Evolutionary conservation across 37 sponge, comb jelly and placozoan species (phyloP).

Genomic region (Mnemiopsis leidyi): DNA sequence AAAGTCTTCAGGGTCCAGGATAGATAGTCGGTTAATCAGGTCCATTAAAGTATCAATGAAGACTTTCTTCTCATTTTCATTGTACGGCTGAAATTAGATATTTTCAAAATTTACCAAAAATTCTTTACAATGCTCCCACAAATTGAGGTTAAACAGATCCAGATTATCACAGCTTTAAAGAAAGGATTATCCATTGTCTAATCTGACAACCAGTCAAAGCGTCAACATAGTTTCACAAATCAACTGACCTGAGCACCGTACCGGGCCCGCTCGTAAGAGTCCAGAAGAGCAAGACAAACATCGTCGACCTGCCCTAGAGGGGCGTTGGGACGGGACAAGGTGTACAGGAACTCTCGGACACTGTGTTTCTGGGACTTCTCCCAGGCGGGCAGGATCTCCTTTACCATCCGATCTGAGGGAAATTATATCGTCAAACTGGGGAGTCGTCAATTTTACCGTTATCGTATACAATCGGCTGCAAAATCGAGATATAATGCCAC

Average conservation of each 20-base stretch:
- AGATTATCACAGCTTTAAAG: too few species aligned
- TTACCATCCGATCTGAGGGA: slow-evolving; percentile 27
- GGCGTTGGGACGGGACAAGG: slow-evolving; percentile 28
- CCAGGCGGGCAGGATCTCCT: slow-evolving; percentile 31
- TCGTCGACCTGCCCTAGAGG: slow-evolving; percentile 55
- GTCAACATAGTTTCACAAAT: too few species aligned
- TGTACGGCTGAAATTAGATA: slow-evolving; percentile 41
- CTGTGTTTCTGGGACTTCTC: not conserved
- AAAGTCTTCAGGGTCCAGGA: slow-evolving; percentile 42
- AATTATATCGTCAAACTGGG: not conserved
- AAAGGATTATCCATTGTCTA: too few species aligned
- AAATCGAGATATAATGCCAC: too few species aligned
- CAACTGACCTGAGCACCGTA: slow-evolving; percentile 57
- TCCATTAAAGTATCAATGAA: slow-evolving; percentile 62
- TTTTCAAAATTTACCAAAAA: not conserved
- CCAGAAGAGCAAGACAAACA: slow-evolving; percentile 42
- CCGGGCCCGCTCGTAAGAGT: slow-evolving; percentile 34
- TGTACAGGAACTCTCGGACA: slow-evolving; percentile 55
- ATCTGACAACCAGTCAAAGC: too few species aligned
- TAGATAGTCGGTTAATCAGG: slow-evolving; percentile 61
- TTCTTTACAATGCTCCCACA: too few species aligned
- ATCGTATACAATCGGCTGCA: too few species aligned
- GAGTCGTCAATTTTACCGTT: too few species aligned
- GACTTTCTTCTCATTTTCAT: slow-evolving; percentile 33
- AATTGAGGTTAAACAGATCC: too few species aligned